These are phyloP conservation scores for Araneus ventricosus DNA, from an alignment of 1,140 invertebrate species.

Conservation along the genomic window DNA sequence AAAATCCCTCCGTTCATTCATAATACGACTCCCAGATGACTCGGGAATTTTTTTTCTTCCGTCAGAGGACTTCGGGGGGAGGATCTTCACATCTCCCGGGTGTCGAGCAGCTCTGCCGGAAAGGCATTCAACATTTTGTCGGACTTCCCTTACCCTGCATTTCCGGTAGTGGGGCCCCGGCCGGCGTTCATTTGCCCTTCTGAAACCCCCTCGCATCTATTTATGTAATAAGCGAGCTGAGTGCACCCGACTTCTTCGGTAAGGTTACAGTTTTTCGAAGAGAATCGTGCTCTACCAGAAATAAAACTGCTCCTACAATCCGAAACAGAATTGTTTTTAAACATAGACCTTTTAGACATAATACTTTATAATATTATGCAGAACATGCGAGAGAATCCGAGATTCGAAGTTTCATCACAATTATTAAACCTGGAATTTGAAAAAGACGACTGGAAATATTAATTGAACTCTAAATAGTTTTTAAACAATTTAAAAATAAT, in stretches of 20 bases:
- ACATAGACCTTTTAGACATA: no score
- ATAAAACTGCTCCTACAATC: neutral
- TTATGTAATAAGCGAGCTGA: constrained; percentile 43
- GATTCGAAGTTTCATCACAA: no score
- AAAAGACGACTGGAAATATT: no score
- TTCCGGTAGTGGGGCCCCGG: constrained; percentile 43
- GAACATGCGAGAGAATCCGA: no score
- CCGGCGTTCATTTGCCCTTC: neutral
- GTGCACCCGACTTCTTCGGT: neutral
- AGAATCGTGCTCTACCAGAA: neutral
- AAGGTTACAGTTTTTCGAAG: neutral
- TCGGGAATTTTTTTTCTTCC: neutral
- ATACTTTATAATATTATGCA: no score
- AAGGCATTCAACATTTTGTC: constrained; percentile 56
- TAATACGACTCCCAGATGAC: constrained; percentile 17
- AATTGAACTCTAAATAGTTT: no score
- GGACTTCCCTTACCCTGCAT: constrained; percentile 17
- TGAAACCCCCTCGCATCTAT: constrained; percentile 8
- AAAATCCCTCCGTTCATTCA: constrained; percentile 32
- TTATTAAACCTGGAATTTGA: no score
- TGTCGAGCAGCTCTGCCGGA: constrained; percentile 23
- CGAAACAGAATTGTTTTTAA: no score
- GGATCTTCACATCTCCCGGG: constrained; percentile 12
- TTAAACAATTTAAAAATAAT: no score
- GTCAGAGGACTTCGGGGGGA: neutral